A percentile compares a stretch with the other conserved stretches of the same genome.
Evolutionary conservation across 2,888 invertebrate species (phyloP).

Genomic region (Neoitamus cyanurus): DNA sequence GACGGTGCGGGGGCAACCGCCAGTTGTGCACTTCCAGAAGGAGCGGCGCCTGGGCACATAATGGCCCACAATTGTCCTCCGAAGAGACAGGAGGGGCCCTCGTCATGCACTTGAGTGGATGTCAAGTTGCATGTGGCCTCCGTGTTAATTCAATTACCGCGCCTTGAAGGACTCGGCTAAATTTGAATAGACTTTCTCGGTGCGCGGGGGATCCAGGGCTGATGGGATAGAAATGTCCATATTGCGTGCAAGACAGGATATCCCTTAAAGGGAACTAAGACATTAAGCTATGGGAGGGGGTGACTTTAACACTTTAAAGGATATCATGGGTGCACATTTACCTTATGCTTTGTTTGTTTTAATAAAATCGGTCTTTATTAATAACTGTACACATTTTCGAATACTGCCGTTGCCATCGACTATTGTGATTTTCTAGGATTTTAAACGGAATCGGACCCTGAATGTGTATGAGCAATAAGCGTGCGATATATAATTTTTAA

Average conservation of each 20-base stretch:
- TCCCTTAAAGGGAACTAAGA: not conserved
- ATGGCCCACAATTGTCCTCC: not conserved
- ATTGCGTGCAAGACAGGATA: not conserved
- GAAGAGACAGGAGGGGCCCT: not conserved
- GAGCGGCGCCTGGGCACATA: not conserved
- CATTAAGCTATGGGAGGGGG: no score
- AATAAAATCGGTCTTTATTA: no score
- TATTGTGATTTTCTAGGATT: no score
- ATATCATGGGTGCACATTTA: no score
- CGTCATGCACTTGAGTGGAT: constrained; percentile 38
- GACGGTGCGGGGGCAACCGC: not conserved
- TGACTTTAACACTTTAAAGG: no score
- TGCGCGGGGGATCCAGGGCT: not conserved
- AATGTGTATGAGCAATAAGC: no score
- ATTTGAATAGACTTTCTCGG: not conserved
- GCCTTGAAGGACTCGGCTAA: not conserved
- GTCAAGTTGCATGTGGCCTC: constrained; percentile 46
- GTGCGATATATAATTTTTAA: no score
- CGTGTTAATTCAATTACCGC: constrained; percentile 43
- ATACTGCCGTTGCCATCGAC: no score
- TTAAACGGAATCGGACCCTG: no score
- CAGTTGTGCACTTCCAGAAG: constrained; percentile 16
- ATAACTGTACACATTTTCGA: no score
- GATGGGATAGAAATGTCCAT: not conserved
- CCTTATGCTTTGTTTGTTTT: no score